These are phyloP conservation scores for Drosophila putrida DNA, from an alignment of 2,888 invertebrate genomes.

Conservation along the genomic window DNA sequence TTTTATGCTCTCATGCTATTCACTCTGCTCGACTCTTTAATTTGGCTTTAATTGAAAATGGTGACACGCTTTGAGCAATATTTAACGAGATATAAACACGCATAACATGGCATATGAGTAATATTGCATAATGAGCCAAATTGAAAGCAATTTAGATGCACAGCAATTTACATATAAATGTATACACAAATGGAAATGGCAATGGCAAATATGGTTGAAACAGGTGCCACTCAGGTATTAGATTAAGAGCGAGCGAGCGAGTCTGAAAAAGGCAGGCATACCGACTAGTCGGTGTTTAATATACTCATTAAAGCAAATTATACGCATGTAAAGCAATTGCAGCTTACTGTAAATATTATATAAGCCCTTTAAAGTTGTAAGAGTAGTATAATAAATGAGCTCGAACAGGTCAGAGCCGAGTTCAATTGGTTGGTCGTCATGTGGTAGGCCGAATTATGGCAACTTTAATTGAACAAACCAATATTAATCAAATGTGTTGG, in stretches of 20 bases:
- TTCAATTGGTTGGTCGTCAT: constrained; percentile 30
- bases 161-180: not conserved
- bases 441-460: constrained; percentile 62
- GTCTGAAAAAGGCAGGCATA: not conserved
- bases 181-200: too few relatives aligned
- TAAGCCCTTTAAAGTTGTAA: not conserved
- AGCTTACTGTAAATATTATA: constrained; percentile 3
- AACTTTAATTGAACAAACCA: constrained; percentile 70
- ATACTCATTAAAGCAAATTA: not conserved
- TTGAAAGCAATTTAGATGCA: constrained; percentile 17
- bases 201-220: not conserved
- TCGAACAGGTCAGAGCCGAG: not conserved
- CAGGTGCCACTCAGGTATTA: constrained; percentile 7
- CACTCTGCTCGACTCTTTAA: constrained; percentile 5
- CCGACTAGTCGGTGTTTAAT: not conserved
- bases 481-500: constrained; percentile 67
- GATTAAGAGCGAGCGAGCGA: not conserved
- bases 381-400: not conserved
- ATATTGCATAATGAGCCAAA: constrained; percentile 8
- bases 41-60: constrained; percentile 43
- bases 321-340: not conserved
- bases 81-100: constrained; percentile 28
- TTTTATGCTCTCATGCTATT: constrained; percentile 40
- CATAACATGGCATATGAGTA: constrained; percentile 17
- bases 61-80: constrained; percentile 27